Evolutionary conservation across 2,888 invertebrate genomes (phyloP).

Genomic region (Dorcus parallelipipedus): DNA sequence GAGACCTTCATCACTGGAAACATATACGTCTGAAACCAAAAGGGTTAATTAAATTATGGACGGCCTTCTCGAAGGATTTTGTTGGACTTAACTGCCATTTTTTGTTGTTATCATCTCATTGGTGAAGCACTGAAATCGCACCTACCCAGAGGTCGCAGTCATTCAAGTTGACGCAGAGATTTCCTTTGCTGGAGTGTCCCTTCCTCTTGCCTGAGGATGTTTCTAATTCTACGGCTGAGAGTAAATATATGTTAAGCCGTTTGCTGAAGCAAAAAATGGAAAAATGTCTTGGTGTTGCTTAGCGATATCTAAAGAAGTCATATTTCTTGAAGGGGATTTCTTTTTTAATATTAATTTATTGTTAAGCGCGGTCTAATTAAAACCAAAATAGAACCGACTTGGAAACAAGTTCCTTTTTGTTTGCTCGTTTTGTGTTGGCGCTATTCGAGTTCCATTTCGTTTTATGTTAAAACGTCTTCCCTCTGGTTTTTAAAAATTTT

Average conservation of each 20-base stretch:
- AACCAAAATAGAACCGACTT: no score
- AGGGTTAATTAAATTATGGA: background rate
- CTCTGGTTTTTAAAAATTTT: no score
- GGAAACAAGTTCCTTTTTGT: no score
- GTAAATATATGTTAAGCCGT: conserved; percentile 69
- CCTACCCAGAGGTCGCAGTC: conserved; percentile 95
- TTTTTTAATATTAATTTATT: no score
- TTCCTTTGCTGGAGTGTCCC: conserved; percentile 56
- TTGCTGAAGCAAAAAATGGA: conserved; percentile 13
- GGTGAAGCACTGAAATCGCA: conserved; percentile 88
- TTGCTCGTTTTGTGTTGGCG: no score
- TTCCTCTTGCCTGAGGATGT: conserved; percentile 53
- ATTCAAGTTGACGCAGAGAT: conserved; percentile 74
- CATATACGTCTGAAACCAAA: conserved; percentile 79
- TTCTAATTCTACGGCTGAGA: conserved; percentile 72
- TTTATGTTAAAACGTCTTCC: no score
- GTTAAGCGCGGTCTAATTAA: no score
- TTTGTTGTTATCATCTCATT: conserved; percentile 99
- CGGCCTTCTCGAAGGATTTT: no score
- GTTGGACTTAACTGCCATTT: conserved; percentile 76
- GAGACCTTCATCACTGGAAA: conserved; percentile 96
- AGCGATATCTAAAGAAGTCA: no score
- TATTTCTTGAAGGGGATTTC: no score
- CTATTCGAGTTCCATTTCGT: no score
- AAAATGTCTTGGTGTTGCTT: no score